A percentile compares a stretch with the other conserved stretches of the same genome.
These are phyloP conservation scores for Campylomormyrus numenius DNA, from an alignment of 2,113 vertebrate species.

Conservation along the genomic window DNA sequence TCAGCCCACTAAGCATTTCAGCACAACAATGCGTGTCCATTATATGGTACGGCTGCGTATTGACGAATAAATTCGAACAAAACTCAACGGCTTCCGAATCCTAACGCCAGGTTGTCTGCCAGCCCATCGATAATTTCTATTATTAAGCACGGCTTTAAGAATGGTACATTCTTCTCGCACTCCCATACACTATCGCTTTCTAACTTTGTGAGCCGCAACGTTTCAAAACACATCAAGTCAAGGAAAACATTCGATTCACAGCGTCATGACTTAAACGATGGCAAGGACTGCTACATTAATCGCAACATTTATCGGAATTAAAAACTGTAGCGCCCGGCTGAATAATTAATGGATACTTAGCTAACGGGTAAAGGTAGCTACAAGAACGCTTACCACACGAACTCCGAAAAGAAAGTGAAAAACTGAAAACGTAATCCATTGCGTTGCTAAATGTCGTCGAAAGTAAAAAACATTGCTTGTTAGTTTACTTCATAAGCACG, in stretches of 20 bases:
- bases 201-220: neutral
- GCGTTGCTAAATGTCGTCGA: neutral
- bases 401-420: slow-evolving; percentile 14
- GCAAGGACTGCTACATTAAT: neutral
- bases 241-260: neutral
- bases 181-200: neutral
- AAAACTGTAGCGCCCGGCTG: neutral
- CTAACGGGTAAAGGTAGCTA: neutral
- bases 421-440: slow-evolving; percentile 1
- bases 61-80: neutral
- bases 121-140: neutral
- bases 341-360: neutral
- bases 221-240: neutral
- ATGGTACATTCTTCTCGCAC: neutral
- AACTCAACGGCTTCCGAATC: too few species aligned
- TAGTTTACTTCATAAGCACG: neutral
- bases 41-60: neutral
- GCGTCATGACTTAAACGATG: neutral
- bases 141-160: neutral
- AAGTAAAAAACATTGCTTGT: neutral
- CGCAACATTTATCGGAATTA: neutral
- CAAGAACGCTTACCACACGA: slow-evolving; percentile 13
- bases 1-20: neutral
- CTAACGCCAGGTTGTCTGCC: neutral
- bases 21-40: neutral